Evolutionary conservation across 1,140 invertebrate species (phyloP), one percentile per base, ranked within the genome.

Genomic region (Zelostemma sp.): DNA sequence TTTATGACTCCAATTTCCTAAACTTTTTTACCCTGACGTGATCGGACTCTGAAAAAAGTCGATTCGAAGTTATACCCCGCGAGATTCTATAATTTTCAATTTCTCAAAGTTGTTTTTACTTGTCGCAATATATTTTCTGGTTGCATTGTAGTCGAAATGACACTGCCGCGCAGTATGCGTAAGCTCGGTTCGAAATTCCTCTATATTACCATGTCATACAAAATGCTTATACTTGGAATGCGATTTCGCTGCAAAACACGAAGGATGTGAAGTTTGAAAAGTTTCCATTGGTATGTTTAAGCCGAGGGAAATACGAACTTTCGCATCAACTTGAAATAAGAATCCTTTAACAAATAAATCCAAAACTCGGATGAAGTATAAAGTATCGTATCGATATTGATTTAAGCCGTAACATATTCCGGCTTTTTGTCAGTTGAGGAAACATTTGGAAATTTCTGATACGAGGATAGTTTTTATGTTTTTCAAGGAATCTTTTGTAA

Each of bases 301-400:
- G 17, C 41, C 11, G 14, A 17, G 6, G 17, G 15, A 43, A 43
- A 43, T 18, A 18, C 5, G 2, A 43, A 43, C 41, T 43, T 15
- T 11, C 41, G 41, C 17, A 16, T 43, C 6, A 16, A 43, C 17
- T 43, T 11, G 8, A 43, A 15, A 38, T 14, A 25, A 25, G 21
- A n/a, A 9, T 35, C 33, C n/a, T 35, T 35, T n/a, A 35, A n/a
- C 33, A n/a, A n/a, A 35, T 35, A 35, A 35, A 35, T 35, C 33
- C 33, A n/a, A 35, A 35, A n/a, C 33, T 35, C 33, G 33, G 33
- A 35, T 35, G 11, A 35, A 35, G 33, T n/a, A 35, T n/a, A 35
- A 35, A 9, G 33, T 35, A 35, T 28, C 33, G 5, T n/a, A 35
- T 35, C 33, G 33, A 25, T 25, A 25, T 25, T 25, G 21, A 35